Percentiles rank a stretch among this genome's conserved stretches.
Conservation (phyloP, 2,888 invertebrate species). For the Drosophila ochracea region DNA sequence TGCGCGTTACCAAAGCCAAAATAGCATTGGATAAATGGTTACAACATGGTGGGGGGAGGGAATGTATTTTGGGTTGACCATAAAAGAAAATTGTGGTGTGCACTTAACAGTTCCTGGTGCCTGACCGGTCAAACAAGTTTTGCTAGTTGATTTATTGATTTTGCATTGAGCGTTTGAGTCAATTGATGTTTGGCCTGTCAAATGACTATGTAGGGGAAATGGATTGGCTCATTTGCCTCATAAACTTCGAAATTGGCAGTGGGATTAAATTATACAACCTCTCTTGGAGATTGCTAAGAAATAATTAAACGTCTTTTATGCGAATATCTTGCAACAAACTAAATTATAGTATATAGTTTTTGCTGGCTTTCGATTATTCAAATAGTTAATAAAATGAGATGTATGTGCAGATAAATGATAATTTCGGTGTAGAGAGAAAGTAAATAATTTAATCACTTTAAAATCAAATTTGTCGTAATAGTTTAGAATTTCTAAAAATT, state of each 20-base stretch:
- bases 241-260: constrained; percentile 6
- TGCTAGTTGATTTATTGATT: constrained; percentile 50
- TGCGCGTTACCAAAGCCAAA: constrained; percentile 59
- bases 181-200: constrained; percentile 31
- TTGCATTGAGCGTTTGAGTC: constrained; percentile 28
- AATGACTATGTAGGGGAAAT: constrained; percentile 1
- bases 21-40: constrained; percentile 53
- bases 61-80: constrained; percentile 18
- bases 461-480: neutral
- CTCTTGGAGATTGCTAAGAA: neutral
- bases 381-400: neutral
- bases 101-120: constrained; percentile 62
- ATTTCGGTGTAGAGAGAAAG: neutral
- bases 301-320: neutral
- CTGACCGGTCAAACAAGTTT: constrained; percentile 6
- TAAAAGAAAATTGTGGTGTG: constrained; percentile 67
- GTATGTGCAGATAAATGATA: neutral
- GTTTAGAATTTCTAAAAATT: neutral
- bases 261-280: constrained; percentile 17
- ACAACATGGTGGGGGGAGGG: neutral
- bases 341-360: neutral
- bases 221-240: constrained; percentile 9
- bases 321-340: neutral
- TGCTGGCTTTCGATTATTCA: neutral
- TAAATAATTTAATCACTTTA: neutral